Evolutionary conservation across 92 coral and sea anemone species (phyloP), one percentile per base, ranked within the genome.

Genomic region (Porites cylindrica): DNA sequence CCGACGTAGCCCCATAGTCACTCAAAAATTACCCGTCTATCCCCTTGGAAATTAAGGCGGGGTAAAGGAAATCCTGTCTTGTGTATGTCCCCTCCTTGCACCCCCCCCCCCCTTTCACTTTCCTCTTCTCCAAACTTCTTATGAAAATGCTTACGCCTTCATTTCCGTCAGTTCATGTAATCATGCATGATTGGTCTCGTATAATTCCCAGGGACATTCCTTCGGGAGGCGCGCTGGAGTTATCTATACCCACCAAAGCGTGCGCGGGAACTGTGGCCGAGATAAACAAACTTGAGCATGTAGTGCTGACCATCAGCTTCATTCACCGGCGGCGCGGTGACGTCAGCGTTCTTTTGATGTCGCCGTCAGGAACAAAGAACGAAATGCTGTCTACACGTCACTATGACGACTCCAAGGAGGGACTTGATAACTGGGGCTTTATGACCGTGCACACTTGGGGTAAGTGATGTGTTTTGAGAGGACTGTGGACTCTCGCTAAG

Each of bases 381-480:
- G 99, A 97, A 78, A 89, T 97, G 95, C 80, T 97, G 43, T 97
- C 99, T 9, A 97, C 99, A 7, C 95, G 99, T 72, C 99, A 97
- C 83, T 97, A 97, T 78, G 99, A 97, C 81, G 99, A 97, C 87
- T 93, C 98, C 7, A 97, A 95, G 86, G 98, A 97, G 70, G 99
- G 99, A 29, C 91, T 97, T 63, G 98, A 97, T 79, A 96, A 97
- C 73, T 97, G 99, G 99, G 92, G 94, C n/a, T 97, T 97, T 50
- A 97, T 97, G 99, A 97, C 99, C 1, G 99, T 97, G 9, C 99
- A 97, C 72, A 93, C 95, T 86, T 97, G 99, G 99, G 99, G 99
- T 97, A 76, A 88, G 95, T 47, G 47, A 51, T 63, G 26, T 63
- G 1, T 1, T 17, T 52, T 61, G 14, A 43, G 47, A 38, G 47